A percentile compares a stretch with the other conserved stretches of the same genome.
phyloP scores from a whole-genome alignment of 2,888 invertebrate genomes.

The Rhimphoctona megacephalus region DNA sequence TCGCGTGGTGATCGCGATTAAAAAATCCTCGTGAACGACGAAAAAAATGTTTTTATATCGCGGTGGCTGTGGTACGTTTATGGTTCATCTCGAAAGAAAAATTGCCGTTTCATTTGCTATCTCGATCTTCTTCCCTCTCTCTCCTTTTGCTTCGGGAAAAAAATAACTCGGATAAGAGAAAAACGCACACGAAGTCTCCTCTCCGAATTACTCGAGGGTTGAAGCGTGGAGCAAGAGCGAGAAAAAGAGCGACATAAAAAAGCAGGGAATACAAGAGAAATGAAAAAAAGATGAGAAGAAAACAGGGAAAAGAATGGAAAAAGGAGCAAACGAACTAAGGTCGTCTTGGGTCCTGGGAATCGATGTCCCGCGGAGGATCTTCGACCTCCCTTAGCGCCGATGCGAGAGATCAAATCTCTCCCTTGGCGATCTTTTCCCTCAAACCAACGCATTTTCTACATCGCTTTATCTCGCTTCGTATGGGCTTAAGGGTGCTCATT shows the following conservation, averaged over 20 bases:
- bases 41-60: slow-evolving; percentile 59
- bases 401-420: slow-evolving; percentile 57
- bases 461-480: slow-evolving; percentile 32
- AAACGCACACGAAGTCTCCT: slow-evolving; percentile 53
- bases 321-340: slow-evolving; percentile 35
- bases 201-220: slow-evolving; percentile 37
- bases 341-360: slow-evolving; percentile 49
- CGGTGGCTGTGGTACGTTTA: slow-evolving; percentile 33
- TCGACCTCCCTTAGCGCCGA: slow-evolving; percentile 70
- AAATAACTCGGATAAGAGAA: slow-evolving; percentile 58
- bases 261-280: slow-evolving; percentile 27
- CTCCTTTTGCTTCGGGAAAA: slow-evolving; percentile 29
- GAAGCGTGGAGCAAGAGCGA: neutral
- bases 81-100: slow-evolving; percentile 42
- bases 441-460: slow-evolving; percentile 33
- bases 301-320: slow-evolving; percentile 25
- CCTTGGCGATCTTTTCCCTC: slow-evolving; percentile 35
- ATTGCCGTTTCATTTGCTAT: slow-evolving; percentile 51
- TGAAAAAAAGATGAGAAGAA: neutral
- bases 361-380: slow-evolving; percentile 69
- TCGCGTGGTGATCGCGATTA: slow-evolving; percentile 1
- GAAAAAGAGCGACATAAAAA: neutral
- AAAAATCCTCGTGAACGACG: neutral
- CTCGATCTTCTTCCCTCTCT: slow-evolving; percentile 59
- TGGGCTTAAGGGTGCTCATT: slow-evolving; percentile 39